Conservation (phyloP, 2,797 vertebrate species). For the Parauchenoglanis ngamensis region DNA sequence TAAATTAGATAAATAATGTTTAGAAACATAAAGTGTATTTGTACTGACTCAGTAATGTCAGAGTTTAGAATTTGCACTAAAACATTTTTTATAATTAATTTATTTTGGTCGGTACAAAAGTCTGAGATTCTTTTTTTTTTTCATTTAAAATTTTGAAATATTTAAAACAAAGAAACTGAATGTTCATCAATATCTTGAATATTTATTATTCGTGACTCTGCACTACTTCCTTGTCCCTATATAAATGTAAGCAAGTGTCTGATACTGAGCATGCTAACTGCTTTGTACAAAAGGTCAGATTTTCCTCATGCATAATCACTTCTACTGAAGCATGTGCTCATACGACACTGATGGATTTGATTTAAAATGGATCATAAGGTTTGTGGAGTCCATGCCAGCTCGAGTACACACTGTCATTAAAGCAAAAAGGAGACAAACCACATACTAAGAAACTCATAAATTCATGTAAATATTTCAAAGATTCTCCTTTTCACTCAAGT, state of each 20-base stretch:
- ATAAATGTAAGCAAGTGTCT: background rate
- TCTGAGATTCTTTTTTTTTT: too few species aligned
- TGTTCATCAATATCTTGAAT: too few species aligned
- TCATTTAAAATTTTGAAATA: too few species aligned
- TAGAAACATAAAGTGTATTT: too few species aligned
- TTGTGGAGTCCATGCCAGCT: background rate
- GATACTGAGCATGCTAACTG: background rate
- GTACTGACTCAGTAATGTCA: too few species aligned
- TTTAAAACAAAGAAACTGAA: too few species aligned
- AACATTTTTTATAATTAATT: too few species aligned
- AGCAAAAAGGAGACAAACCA: background rate
- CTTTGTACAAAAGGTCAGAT: background rate
- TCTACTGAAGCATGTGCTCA: background rate
- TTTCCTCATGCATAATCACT: too few species aligned
- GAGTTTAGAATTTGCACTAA: too few species aligned
- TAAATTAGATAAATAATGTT: too few species aligned
- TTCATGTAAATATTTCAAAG: background rate
- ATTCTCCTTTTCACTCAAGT: background rate
- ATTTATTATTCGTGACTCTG: background rate
- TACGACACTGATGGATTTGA: background rate
- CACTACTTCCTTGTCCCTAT: background rate
- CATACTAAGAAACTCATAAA: background rate
- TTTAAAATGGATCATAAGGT: background rate
- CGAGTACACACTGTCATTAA: background rate
- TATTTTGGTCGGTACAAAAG: too few species aligned